Evolutionary conservation across 2,113 vertebrate genomes (phyloP), one percentile per base, ranked within the genome.

Genomic region (Sisor rabdophorus): DNA sequence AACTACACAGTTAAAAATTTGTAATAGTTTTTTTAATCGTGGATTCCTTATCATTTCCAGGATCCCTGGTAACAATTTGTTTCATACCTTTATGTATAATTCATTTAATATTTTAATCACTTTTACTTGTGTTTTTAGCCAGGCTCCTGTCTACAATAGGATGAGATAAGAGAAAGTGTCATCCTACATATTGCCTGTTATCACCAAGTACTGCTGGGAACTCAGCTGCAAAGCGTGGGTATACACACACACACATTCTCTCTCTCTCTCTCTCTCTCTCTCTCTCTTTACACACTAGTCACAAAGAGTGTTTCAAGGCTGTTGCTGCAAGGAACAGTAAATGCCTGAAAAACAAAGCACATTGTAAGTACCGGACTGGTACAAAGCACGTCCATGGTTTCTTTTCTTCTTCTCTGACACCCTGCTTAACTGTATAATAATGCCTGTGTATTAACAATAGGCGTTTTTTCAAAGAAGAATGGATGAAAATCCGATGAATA

Each of bases 241-340:
- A 58, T 40, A 28, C 52, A 68, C 69, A 65, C 32, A 30, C 76
- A 53, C 65, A 44, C 65, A 52, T 44, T 16, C 50, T 24, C 28
- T n/a, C n/a, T n/a, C n/a, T n/a, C n/a, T n/a, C n/a, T n/a, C n/a
- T n/a, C n/a, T n/a, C n/a, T n/a, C n/a, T n/a, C n/a, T n/a, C n/a
- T n/a, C n/a, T n/a, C n/a, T n/a, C n/a, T n/a, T n/a, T n/a, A 73
- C 59, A 69, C 61, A 56, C 54, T 69, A 47, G 44, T 76, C 47
- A 80, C 68, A 77, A 76, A 78, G 58, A 78, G 63, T 58, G 40
- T 76, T 64, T 76, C 74, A 76, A 76, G 74, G 74, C 74, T 76
- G 74, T 44, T 76, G 63, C 74, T 9, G 53, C 22, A 68, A 68
- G 53, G 63, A 76, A 68, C 63, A 68, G 55, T 76, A 68, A 48